Base-by-base conservation (phyloP, 2,797 vertebrate genomes). In the Tadarida brasiliensis region DNA sequence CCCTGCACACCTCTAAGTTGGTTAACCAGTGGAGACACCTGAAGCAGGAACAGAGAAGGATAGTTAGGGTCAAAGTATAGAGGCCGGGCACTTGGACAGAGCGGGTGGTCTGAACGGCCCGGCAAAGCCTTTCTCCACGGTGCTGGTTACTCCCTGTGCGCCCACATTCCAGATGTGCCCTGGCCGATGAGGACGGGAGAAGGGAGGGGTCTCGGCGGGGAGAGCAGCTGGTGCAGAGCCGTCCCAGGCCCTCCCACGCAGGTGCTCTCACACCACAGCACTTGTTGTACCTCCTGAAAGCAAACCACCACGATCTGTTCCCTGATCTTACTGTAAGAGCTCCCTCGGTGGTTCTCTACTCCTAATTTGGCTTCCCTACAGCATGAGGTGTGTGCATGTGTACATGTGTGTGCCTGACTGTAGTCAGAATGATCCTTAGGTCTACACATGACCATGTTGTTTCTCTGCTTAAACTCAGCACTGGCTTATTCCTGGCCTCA, bases 1-100 rank as follows among this genome's bases (percentile, higher is more conserved):
- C 3, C 26, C 28, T 26, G 35, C 56, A 74, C 81, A 68, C 20
- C 35, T 67, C 51, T 17, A 26, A 56, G 17, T 19, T 28, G 61
- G 51, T 9, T 57, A 77, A 61, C 22, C n/a, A 74, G 10, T 30
- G 59, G 28, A 86, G 30, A 16, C 3, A 19, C 44, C 9, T 59
- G 44, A 17, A 16, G 30, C 51, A 82, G 19, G 30, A 85, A 19
- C 44, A 59, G 65, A 73, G 33, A 73, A 71, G 61, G 61, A 4
- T 0, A 20, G 57, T 2, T 0, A 24, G 61, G 51, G 35, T 10
- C 7, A 3, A 59, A 57, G 68, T 3, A 6, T 1, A 59, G 39
- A 61, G 35, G 26, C 33, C 1, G 0, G 19, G 63, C 11, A 5
- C 30, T 26, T 3, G 22, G 49, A 22, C 44, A 10, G 59, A 30